Percentiles rank a stretch among this genome's conserved stretches.
phyloP scores from a whole-genome alignment of 2,888 invertebrate species.

The Eueremaeus valkanovi region DNA sequence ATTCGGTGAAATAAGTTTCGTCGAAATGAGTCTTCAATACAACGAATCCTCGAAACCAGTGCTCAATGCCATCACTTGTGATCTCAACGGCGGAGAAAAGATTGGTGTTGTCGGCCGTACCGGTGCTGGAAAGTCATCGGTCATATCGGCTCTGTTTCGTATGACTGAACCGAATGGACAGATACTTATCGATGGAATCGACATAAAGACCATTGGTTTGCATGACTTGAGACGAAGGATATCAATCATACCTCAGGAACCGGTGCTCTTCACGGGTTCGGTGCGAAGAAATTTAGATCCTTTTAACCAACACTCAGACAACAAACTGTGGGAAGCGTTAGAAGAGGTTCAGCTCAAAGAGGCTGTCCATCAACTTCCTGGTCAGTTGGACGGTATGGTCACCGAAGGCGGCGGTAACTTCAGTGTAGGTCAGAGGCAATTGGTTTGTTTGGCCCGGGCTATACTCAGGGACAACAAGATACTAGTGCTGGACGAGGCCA shows the following conservation, averaged over 20 bases:
- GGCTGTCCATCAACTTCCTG: conserved; percentile 61
- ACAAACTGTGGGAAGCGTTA: conserved; percentile 73
- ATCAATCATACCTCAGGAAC: no score
- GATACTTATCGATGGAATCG: conserved; percentile 54
- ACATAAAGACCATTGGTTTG: conserved; percentile 54
- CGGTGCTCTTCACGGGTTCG: conserved; percentile 79
- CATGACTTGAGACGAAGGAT: conserved; percentile 72
- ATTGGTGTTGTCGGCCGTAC: conserved; percentile 76
- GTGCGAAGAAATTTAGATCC: conserved; percentile 85
- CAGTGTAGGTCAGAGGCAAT: conserved; percentile 83
- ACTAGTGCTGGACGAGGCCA: conserved; percentile 87
- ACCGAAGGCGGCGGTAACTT: conserved; percentile 73
- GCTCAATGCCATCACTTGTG: conserved; percentile 58
- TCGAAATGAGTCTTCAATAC: conserved; percentile 63
- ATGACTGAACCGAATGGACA: conserved; percentile 53
- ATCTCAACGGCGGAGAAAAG: conserved; percentile 54
- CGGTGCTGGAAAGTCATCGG: conserved; percentile 63
- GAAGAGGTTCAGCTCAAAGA: conserved; percentile 75
- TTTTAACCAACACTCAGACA: conserved; percentile 72
- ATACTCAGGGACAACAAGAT: conserved; percentile 85
- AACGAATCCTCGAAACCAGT: conserved; percentile 69
- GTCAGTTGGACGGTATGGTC: conserved; percentile 66
- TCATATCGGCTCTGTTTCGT: conserved; percentile 55
- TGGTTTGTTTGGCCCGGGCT: conserved; percentile 83
- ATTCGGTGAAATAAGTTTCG: conserved; percentile 49